Evolutionary conservation across 92 coral and sea anemone species (phyloP), one percentile per base, ranked within the genome.

Genomic region (Meandrina meandrites): DNA sequence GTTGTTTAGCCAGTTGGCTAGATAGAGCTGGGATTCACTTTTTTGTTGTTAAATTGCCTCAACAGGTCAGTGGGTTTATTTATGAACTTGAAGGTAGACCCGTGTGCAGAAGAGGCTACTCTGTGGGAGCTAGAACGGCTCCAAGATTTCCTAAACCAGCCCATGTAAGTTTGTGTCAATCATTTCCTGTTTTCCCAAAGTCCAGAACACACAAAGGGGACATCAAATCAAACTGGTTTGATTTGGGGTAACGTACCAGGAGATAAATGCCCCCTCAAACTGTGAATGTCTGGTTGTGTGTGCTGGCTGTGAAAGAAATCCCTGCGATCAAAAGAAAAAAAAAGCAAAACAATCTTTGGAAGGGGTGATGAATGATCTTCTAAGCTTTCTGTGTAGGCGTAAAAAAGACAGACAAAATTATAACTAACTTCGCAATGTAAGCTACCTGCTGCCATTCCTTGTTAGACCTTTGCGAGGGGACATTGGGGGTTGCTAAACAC

Each of bases 81-180:
- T 97, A 97, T 85, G 96, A 93, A 67, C 87, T 90, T 31, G 98
- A 97, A 40, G 86, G 94, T 75, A 89, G 93, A 66, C 99, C 99
- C 11, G 95, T 96, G 9, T 97, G 99, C 84, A 89, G 84, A 66
- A 92, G 96, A 72, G 99, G 99, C 4, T 97, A 95, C 71, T 95
- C 99, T 1, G 98, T 97, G 68, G 99, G 99, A 9, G 99, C 99
- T 14, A 92, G 99, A 78, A 97, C 97, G 60, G 99, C 99, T 1
- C 79, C 92, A 24, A 92, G 99, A 75, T 97, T 97, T 75, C 90
- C 92, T 37, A 97, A 95, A 84, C 99, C 99, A 56, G 88, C 89
- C 64, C 97, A 95, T 92, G 99, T 97, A 88, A 95, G 99, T 86
- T n/a, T 30, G 36, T 75, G 34, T n/a, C n/a, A n/a, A n/a, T n/a